Base-by-base conservation (phyloP, 2,797 vertebrate species). In the Arnoldichthys spilopterus region DNA sequence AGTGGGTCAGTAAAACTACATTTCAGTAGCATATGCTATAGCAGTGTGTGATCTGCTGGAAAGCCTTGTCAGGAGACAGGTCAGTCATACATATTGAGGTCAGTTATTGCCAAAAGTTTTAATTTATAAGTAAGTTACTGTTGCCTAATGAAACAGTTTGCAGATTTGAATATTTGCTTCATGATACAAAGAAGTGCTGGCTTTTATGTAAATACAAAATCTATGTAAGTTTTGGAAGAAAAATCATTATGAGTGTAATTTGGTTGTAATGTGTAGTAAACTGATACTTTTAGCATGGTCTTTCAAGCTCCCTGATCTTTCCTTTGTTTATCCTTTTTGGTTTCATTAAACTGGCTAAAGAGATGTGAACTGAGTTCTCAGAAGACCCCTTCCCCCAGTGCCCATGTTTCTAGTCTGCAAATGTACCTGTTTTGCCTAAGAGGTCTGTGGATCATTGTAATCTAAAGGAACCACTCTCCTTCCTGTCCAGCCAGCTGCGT, bases 391-490 rank as follows among this genome's bases (percentile, higher is more conserved):
- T 45, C 53, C 63, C 62, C 30, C 30, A 61, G 61, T 28, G 51
- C 24, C 13, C 2, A 40, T 74, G 64, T 40, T 20, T 30, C 26
- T 37, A 2, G 30, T 26, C 40, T 20, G 53, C 30, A 4, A 7
- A 6, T 13, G 64, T 67, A 76, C 67, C 73, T 26, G 30, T 34
- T 56, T 63, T 63, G 28, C 59, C 3, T 8, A 24, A 49, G 43
- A 76, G 53, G 56, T 63, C 72, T 32, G 13, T 9, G 24, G 71
- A 72, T 70, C 20, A 30, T 24, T 34, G 18, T 71, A 59, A 54
- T 71, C 18, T 62, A 22, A 56, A 75, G 59, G 47, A 80, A 63
- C 24, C 12, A 8, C 45, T 11, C 16, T 20, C 2, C 37, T 3
- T 0, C 30, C 8, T 28, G 15, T 58, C 16, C 2, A 28, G 28